phyloP scores from a whole-genome alignment of 2,888 invertebrate genomes.

The Xestia c-nigrum region DNA sequence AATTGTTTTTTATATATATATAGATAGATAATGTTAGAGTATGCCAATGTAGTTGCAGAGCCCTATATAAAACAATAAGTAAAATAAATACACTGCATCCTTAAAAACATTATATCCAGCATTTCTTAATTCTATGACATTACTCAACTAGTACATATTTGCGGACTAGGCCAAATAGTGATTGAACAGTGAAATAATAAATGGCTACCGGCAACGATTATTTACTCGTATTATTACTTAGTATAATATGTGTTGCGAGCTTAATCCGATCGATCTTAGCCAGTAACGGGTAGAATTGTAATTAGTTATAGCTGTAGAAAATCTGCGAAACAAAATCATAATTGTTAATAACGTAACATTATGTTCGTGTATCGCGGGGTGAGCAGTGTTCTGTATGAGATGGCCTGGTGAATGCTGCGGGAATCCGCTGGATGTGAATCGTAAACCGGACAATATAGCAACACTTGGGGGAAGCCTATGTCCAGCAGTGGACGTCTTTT shows the following conservation, averaged over 20 bases:
- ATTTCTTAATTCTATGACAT: conserved; percentile 26
- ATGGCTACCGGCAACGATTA: conserved; percentile 35
- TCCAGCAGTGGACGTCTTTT: no score
- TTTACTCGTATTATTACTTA: conserved; percentile 34
- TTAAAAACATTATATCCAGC: conserved; percentile 22
- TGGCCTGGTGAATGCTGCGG: no score
- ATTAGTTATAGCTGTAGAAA: neutral
- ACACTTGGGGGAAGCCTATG: no score
- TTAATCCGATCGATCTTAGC: conserved; percentile 41
- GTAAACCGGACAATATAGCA: no score
- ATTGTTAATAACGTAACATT: neutral
- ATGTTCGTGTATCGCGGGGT: no score
- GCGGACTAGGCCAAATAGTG: conserved; percentile 43
- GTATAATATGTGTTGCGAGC: conserved; percentile 43
- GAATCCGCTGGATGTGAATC: no score
- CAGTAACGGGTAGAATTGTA: conserved; percentile 25
- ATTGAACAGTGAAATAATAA: conserved; percentile 53
- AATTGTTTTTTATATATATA: no score
- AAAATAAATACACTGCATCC: neutral
- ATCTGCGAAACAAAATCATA: neutral
- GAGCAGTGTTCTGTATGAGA: no score
- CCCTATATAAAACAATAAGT: neutral
- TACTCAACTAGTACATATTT: conserved; percentile 51
- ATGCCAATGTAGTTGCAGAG: no score
- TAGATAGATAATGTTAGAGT: no score